These are phyloP conservation scores for Apodemia duryi DNA, from an alignment of 2,888 invertebrate genomes.

Conservation along the genomic window DNA sequence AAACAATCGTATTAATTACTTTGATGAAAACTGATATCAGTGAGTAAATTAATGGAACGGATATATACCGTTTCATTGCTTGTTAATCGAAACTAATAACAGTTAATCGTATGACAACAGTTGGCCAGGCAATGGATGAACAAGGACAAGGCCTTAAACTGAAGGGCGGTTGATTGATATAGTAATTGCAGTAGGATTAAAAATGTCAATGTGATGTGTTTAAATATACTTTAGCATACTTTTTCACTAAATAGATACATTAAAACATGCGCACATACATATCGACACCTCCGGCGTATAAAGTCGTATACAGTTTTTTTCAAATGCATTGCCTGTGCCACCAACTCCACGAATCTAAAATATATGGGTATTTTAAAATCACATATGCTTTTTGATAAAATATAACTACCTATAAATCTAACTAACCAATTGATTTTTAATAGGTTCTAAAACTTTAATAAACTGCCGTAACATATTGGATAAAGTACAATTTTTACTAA, in stretches of 20 bases:
- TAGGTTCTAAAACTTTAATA: slow-evolving; percentile 51
- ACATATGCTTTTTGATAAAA: neutral
- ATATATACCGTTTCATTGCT: slow-evolving; percentile 12
- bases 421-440: slow-evolving; percentile 54
- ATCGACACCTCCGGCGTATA: too few species aligned
- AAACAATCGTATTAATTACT: neutral
- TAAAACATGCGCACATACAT: too few species aligned
- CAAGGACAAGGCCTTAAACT: slow-evolving; percentile 16
- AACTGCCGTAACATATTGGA: slow-evolving; percentile 59
- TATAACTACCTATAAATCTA: neutral
- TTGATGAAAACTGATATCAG: slow-evolving; percentile 3
- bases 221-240: neutral
- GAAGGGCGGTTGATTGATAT: neutral
- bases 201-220: neutral
- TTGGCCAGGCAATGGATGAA: slow-evolving; percentile 15
- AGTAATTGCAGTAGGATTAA: neutral
- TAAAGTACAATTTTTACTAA: neutral
- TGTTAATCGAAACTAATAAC: slow-evolving; percentile 18
- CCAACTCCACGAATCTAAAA: slow-evolving; percentile 44
- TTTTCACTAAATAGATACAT: too few species aligned
- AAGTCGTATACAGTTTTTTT: slow-evolving; percentile 46
- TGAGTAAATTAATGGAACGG: slow-evolving; percentile 12
- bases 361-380: neutral
- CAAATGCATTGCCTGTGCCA: slow-evolving; percentile 45
- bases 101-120: slow-evolving; percentile 19